Evolutionary conservation across 2,888 invertebrate species (phyloP), one percentile per base, ranked within the genome.

Genomic region (Entomobrya multifasciata): DNA sequence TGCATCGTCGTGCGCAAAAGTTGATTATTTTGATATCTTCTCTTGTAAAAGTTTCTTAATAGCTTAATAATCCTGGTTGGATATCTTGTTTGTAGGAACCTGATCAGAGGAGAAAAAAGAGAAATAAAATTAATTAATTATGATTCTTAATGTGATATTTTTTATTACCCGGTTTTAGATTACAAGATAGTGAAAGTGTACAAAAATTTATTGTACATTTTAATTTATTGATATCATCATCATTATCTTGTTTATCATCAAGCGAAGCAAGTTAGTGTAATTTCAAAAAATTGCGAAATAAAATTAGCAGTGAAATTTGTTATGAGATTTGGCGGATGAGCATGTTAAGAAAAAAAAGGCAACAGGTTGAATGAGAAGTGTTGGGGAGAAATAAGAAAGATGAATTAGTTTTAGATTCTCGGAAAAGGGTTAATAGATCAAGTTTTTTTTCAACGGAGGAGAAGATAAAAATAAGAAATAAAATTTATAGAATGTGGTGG

Each of bases 401-500:
- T 81, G 70, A 70, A 81, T 81, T 41, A 22, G 44, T 70, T 44
- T 25, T 70, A n/a, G n/a, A n/a, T 44, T 65, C 65, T 36, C 22
- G 41, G 62, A 70, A 70, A 72, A 55, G 52, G 72, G 70, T 81
- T 81, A 81, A 81, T 81, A 72, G 81, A 81, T 81, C 81, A 81
- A 81, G 70, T 81, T 81, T 81, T 47, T 62, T 3, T 30, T 57
- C 1, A 6, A 52, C n/a, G 52, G 1, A 52, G 52, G 52, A 52
- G 57, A 62, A n/a, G 27, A 62, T 30, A 62, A 30, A 5, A n/a
- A 25, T 1, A 57, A 1, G n/a, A 10, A 30, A n/a, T 30, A 62
- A 57, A 57, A 62, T 62, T 62, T 62, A 62, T 62, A 62, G 62
- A 62, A 62, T 27, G 30, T 62, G 62, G 62, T 30, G n/a, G n/a